These are phyloP conservation scores for Esox niger DNA, from an alignment of 2,113 vertebrate species.

Conservation along the genomic window DNA sequence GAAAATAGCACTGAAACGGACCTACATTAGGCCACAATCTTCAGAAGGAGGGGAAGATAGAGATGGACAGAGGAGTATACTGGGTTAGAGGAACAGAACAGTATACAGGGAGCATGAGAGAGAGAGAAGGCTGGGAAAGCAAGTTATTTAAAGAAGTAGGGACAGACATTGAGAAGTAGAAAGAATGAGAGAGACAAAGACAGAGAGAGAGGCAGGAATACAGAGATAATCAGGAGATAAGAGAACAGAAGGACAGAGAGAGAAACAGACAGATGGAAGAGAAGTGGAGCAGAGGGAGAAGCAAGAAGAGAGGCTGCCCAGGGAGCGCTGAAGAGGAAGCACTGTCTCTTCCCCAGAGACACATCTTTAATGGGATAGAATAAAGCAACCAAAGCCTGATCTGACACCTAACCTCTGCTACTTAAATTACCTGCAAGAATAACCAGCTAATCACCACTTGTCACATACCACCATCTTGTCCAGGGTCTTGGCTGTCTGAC, in stretches of 20 bases:
- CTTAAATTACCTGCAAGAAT: constrained; percentile 33
- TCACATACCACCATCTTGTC: constrained; percentile 15
- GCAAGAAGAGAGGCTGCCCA: neutral
- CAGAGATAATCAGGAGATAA: neutral
- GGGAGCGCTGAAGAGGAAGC: neutral
- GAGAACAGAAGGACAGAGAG: neutral
- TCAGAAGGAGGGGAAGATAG: neutral
- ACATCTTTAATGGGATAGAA: neutral
- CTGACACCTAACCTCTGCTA: constrained; percentile 8
- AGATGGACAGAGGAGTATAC: neutral
- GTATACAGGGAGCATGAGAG: neutral
- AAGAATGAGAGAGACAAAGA: neutral
- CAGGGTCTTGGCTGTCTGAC: constrained; percentile 2
- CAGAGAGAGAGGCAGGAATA: neutral
- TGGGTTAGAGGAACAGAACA: neutral
- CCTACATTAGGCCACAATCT: neutral
- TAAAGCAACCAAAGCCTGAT: neutral
- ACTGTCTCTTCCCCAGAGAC: too few relatives aligned
- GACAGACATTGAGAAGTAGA: neutral
- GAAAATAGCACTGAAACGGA: neutral
- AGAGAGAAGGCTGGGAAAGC: neutral
- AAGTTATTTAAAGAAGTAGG: neutral
- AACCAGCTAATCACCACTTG: constrained; percentile 28
- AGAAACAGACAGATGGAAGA: neutral
- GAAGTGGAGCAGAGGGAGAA: neutral